Evolutionary conservation across 2,888 invertebrate species (phyloP), one percentile per base, ranked within the genome.

Genomic region (Belgica antarctica): DNA sequence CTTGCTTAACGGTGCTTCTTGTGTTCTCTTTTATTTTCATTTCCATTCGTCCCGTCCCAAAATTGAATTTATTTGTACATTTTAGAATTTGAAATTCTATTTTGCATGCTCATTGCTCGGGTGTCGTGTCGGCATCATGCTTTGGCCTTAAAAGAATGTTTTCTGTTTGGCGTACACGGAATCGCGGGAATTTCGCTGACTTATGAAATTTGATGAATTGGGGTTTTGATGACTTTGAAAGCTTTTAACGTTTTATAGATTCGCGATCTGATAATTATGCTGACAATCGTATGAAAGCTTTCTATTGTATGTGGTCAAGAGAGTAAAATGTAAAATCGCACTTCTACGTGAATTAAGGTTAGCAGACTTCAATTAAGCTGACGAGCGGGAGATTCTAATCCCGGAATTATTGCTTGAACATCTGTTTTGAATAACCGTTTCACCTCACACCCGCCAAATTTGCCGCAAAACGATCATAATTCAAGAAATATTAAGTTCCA

Each of bases 1-100:
- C 25, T 36, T 63, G 24, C 63, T 63, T 63, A 63, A 63, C 63
- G 63, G 63, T 63, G 63, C 36, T 36, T 63, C 36, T 36, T 63
- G 63, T 63, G 63, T 63, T 63, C 63, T 63, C 63, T 63, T 63
- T n/a, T 63, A 36, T 15, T 31, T 36, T 31, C 8, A 17, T 22
- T 52, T 52, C 52, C 22, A 22, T 52, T 31, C 52, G 52, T 7
- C 2, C 15, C 15, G 41, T 62, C 19, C 10, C 41, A 41, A 5
- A 31, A 31, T 31, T 12, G 41, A 19, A 52, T 52, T 63, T 22
- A 22, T 63, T 36, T 36, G 36, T 36, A 36, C 41, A 63, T 28
- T 36, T 41, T 63, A 63, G 63, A 63, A 63, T 63, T 63, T 63
- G 8, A 41, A n/a, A 63, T 63, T 22, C 24, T 57, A 19, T 57